Evolutionary conservation across 30 jellyfish, hydroid and myxozoan species (phyloP).

Genomic region (Pseudorhiza aurosa): DNA sequence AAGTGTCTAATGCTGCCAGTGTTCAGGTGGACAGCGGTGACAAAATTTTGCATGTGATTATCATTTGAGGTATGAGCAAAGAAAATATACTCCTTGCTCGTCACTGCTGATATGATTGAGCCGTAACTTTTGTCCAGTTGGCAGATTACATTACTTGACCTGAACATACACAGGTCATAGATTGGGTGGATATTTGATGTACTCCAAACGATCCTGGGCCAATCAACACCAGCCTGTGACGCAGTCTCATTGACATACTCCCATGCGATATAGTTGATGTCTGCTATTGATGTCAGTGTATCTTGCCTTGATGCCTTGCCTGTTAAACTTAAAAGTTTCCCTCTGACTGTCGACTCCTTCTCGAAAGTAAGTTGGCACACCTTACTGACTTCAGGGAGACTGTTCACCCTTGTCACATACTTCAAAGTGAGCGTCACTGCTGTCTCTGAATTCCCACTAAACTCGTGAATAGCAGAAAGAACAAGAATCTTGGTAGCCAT

Average conservation of each 20-base stretch:
- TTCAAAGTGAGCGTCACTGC: conserved; percentile 71
- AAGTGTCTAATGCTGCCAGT: conserved; percentile 64
- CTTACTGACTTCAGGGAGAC: conserved; percentile 89
- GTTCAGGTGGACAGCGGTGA: conserved; percentile 36
- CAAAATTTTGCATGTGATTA: conserved; percentile 36
- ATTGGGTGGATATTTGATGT: conserved; percentile 73
- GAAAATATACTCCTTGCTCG: conserved; percentile 10
- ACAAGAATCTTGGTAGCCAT: conserved; percentile 84
- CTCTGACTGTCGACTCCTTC: conserved; percentile 27
- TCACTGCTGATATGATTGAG: conserved; percentile 54
- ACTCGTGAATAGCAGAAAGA: conserved; percentile 80
- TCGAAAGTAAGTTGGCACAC: conserved; percentile 72
- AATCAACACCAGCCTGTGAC: background rate
- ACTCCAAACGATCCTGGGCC: conserved; percentile 77
- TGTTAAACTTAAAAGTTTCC: conserved; percentile 44
- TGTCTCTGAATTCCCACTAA: conserved; percentile 76
- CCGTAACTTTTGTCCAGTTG: conserved; percentile 38
- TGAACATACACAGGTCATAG: conserved; percentile 65
- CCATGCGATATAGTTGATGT: conserved; percentile 66
- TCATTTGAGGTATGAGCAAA: conserved; percentile 47
- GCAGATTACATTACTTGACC: conserved; percentile 47
- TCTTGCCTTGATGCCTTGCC: conserved; percentile 81
- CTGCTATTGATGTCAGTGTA: conserved; percentile 63
- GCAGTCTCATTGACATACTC: conserved; percentile 40
- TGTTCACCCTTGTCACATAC: conserved; percentile 77